Percentiles rank a stretch among this genome's conserved stretches.
These are phyloP conservation scores for Trissolcus brochymenae DNA, from an alignment of 2,888 invertebrate genomes.

Conservation along the genomic window DNA sequence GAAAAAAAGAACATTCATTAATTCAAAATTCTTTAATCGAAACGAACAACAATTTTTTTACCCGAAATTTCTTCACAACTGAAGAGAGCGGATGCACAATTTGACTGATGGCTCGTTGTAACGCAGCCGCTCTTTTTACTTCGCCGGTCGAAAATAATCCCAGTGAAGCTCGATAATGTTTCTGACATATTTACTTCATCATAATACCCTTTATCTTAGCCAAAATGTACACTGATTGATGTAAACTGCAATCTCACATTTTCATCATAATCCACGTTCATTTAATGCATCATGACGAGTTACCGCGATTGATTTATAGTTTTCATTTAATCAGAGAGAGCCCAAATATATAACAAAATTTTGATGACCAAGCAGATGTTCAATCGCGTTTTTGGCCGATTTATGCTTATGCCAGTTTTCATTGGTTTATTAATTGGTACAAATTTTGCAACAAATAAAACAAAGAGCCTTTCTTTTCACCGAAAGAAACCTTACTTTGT, in stretches of 20 bases:
- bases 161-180: constrained; percentile 41
- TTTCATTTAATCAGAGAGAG: constrained; percentile 21
- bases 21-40: neutral
- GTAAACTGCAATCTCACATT: constrained; percentile 44
- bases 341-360: neutral
- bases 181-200: constrained; percentile 47
- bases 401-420: constrained; percentile 20
- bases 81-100: constrained; percentile 29
- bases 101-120: constrained; percentile 43
- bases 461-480: constrained; percentile 21
- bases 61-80: neutral
- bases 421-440: constrained; percentile 38
- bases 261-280: constrained; percentile 46
- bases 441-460: constrained; percentile 34
- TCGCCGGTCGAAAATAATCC: constrained; percentile 39
- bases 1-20: neutral
- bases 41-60: constrained; percentile 5
- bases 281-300: constrained; percentile 14
- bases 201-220: constrained; percentile 52
- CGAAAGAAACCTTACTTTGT: constrained; percentile 16
- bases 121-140: constrained; percentile 18
- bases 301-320: constrained; percentile 32
- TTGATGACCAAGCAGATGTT: neutral
- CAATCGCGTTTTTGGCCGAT: neutral
- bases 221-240: constrained; percentile 48